Evolutionary conservation across 2,888 invertebrate genomes (phyloP).

Genomic region (Phragmatobia fuliginosa): DNA sequence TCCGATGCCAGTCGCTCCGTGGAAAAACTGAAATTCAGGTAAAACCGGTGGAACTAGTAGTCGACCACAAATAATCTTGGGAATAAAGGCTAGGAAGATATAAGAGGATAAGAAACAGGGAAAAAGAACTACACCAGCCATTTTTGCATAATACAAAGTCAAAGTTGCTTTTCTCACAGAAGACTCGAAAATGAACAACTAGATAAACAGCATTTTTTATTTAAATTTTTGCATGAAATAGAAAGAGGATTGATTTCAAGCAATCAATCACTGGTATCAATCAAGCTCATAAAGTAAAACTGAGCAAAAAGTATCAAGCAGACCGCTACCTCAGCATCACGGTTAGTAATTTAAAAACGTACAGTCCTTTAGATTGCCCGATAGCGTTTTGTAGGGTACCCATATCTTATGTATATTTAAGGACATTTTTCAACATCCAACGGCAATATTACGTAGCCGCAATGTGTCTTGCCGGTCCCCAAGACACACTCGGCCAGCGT

Average conservation of each 20-base stretch:
- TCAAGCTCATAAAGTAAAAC: conserved; percentile 29
- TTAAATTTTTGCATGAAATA: background rate
- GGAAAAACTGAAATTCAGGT: no score
- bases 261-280: conserved; percentile 30
- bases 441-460: no score
- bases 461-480: no score
- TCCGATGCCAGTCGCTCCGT: no score
- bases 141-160: background rate
- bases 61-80: no score
- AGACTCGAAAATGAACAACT: background rate
- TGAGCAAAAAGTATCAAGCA: conserved; percentile 43
- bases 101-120: no score
- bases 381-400: conserved; percentile 33
- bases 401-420: background rate
- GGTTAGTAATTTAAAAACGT: conserved; percentile 72
- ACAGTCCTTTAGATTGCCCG: conserved; percentile 66
- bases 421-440: background rate
- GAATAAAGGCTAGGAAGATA: no score
- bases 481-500: no score
- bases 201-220: background rate
- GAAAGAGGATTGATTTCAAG: conserved; percentile 3
- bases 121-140: background rate
- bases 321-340: conserved; percentile 41
- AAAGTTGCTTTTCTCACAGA: background rate
- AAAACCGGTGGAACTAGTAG: no score